Base-by-base conservation (phyloP, 2,113 vertebrate species). In the Thomomys bottae region DNA sequence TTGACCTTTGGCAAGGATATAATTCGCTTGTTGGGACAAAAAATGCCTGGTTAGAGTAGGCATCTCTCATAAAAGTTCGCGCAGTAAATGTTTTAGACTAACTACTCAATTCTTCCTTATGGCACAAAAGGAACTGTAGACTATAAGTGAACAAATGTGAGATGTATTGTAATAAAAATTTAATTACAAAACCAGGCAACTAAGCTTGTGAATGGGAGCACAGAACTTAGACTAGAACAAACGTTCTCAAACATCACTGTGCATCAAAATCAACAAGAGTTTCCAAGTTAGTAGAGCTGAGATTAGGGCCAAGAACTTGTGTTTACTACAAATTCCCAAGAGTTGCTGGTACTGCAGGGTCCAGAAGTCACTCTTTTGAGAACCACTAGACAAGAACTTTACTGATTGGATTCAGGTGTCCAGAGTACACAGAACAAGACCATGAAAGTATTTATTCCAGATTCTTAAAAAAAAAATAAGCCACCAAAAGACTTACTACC, bases 391-490 rank as follows among this genome's bases (percentile, higher is more conserved):
- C 5, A 1, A 18, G 8, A 36, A 38, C 28, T 70, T 77, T 57
- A 28, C 36, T 42, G 9, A 67, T 0, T 6, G 9, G 3, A 12
- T 70, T 5, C 15, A 57, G 38, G 6, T 7, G 26, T 59, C 17
- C 80, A 1, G 3, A 45, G n/a, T 63, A 28, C 34, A 30, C 17
- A n/a, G 20, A 75, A 36, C 32, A 4, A 15, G 21, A 30, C 2
- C 20, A 8, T 32, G 3, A 88, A 89, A 20, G 12, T 49, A n/a
- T 59, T 71, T 66, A 89, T 15, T 28, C 20, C 28, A 73, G 20
- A 66, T 11, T n/a, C 8, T 42, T 83, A 12, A 85, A 90, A 94
- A 64, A 18, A 85, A 90, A 94, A 64, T 23, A 67, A 87, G 15
- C 17, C 49, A 14, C 5, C 36, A 63, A 34, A 57, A 94, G 77